Evolutionary conservation across 1,140 invertebrate species (phyloP), one percentile per base, ranked within the genome.

Genomic region (Brachionus sp.): DNA sequence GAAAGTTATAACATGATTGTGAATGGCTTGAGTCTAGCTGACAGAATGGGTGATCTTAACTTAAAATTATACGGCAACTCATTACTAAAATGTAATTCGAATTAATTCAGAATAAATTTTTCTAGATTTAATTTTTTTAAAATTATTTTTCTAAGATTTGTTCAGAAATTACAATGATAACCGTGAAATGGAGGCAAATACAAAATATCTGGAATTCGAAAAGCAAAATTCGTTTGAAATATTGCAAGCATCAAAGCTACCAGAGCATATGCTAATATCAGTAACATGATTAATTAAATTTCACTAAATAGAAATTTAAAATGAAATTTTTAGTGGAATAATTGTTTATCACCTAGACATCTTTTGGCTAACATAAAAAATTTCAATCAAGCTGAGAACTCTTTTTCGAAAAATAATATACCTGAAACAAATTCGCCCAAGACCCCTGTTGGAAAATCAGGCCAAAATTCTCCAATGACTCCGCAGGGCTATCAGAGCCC

Each of bases 61-160:
- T 66, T 80, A 42, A 80, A 80, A 50, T 25, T 66, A 19, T 80
- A 80, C 50, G 77, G 35, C 19, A 62, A 57, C 7, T 62, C 77
- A 0, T 39, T 80, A 35, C 77, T 80, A 0, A 57, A 62, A 80
- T 57, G 77, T 80, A 62, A 39, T 3, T 5, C 16, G 25, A 33
- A 29, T 12, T 12, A 9, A 9, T 37, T 62, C 23, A 25, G 0
- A 33, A n/a, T 16, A 50, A 50, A n/a, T 53, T 7, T 50, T 78
- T 62, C 29, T 1, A 39, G 3, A 12, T 0, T 37, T 16, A 12
- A 42, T 4, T 16, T 39, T 39, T 39, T 39, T 5, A 70, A 39
- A 42, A 2, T 19, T 19, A 23, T 44, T 0, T 23, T 9, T 39
- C 19, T 7, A 42, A 80, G 77, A 35, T 33, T 66, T 80, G 33